phyloP scores from a whole-genome alignment of 2,888 invertebrate genomes.

The Tiliacea citrago region DNA sequence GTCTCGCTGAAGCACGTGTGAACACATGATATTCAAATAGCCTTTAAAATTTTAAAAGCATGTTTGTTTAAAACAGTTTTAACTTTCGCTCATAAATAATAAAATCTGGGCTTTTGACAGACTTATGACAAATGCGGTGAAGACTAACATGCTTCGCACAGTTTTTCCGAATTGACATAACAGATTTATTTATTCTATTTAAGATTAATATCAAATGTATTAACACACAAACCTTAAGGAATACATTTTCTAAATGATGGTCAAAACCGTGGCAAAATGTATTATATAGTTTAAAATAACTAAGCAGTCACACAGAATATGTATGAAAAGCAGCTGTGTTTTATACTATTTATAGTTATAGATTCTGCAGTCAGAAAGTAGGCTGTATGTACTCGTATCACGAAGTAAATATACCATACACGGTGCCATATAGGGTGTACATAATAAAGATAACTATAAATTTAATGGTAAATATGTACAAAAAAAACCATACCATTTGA shows the following conservation, averaged over 20 bases:
- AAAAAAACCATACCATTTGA: conserved; percentile 6
- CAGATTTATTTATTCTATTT: not conserved
- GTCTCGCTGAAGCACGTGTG: conserved; percentile 11
- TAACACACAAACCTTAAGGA: not conserved
- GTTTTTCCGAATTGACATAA: not conserved
- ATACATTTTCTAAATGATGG: too few species aligned
- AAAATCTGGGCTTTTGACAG: not conserved
- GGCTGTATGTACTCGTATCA: not conserved
- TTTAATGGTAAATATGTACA: not conserved
- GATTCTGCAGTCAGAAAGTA: not conserved
- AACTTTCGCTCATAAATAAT: conserved; percentile 1
- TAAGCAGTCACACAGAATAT: too few species aligned
- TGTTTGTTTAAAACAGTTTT: conserved; percentile 14
- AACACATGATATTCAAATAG: conserved; percentile 30
- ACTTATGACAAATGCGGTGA: not conserved
- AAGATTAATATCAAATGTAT: not conserved
- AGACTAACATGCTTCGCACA: too few species aligned
- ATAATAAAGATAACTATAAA: too few species aligned
- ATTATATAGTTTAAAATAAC: not conserved
- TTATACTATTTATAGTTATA: not conserved
- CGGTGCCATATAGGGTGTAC: not conserved
- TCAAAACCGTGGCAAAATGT: not conserved
- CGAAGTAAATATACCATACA: not conserved
- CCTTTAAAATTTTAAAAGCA: conserved; percentile 31
- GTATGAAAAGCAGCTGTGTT: not conserved